A percentile compares a stretch with the other conserved stretches of the same genome.
Conservation (phyloP, 2,888 invertebrate species). For the Altica lythri region DNA sequence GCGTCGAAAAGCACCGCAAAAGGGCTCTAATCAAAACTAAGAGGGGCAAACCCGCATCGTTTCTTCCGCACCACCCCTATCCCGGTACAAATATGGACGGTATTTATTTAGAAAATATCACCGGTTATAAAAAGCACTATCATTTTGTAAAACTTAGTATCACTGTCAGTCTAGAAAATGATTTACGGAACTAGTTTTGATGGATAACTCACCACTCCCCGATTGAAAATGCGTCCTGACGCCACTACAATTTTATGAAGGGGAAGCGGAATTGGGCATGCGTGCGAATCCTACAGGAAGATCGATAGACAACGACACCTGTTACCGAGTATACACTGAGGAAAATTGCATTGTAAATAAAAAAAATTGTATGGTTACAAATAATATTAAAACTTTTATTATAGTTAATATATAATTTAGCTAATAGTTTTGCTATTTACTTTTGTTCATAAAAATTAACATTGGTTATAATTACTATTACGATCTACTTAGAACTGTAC, state of each 20-base stretch:
- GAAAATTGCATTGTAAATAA: too few species aligned
- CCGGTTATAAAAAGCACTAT: constrained; percentile 11
- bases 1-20: constrained; percentile 22
- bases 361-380: too few species aligned
- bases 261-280: constrained; percentile 50
- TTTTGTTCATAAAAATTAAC: too few species aligned
- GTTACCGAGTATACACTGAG: constrained; percentile 53
- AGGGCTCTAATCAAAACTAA: too few species aligned
- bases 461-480: too few species aligned
- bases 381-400: too few species aligned
- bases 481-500: too few species aligned
- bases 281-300: constrained; percentile 46
- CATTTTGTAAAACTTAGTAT: constrained; percentile 22
- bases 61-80: constrained; percentile 21
- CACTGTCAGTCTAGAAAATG: constrained; percentile 16
- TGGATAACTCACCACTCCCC: constrained; percentile 53
- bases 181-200: constrained; percentile 15
- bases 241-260: constrained; percentile 41
- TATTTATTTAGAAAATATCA: constrained; percentile 29
- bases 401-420: too few species aligned
- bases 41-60: constrained; percentile 27
- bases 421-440: too few species aligned
- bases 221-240: constrained; percentile 53
- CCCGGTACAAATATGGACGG: constrained; percentile 31
- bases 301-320: constrained; percentile 57